Base-by-base conservation (phyloP, 1,140 invertebrate species). In the Drosophila hydei region DNA sequence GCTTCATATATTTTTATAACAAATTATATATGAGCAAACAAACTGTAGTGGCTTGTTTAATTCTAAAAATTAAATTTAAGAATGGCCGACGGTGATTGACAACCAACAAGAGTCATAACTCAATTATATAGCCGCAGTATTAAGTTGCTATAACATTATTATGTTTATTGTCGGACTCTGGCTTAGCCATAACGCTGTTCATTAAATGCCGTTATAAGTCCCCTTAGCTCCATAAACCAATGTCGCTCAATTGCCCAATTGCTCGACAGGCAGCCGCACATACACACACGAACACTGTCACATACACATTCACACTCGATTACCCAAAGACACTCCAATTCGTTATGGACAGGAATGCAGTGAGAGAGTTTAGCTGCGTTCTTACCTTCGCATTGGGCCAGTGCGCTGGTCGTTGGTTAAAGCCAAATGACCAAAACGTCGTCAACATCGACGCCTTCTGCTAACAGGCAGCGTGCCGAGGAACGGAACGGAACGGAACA, bases 211-310 rank as follows among this genome's bases (percentile, higher is more conserved):
- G 33, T 67, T 43, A 79, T 62, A 38, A 14, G 21, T 56, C 9
- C 61, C 45, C 52, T 67, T 27, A 45, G 18, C 48, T 47, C 30
- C 56, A 72, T 79, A 84, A 83, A 76, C 72, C 63, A 84, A 75
- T 79, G 80, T 64, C 79, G 77, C 36, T 64, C 73, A 80, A 74
- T 77, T 77, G 62, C 25, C 60, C 72, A 87, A 84, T 83, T 83
- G 72, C 33, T 59, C 38, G 48, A 69, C 56, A 77, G 51, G 59
- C 51, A 63, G 42, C 48, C 25, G 33, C 27, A 9, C 23, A 30
- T 19, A 18, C 62, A 69, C 40, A 64, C 67, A 50, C 51, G 36
- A 25, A 43, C 25, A 43, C 51, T n/a, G 1, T 16, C 19, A 36
- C 30, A 23, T 0, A 21, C 0, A 48, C n/a, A 25, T 14, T 42